Conservation (phyloP, 2,888 invertebrate genomes). For the Chorisops tibialis region DNA sequence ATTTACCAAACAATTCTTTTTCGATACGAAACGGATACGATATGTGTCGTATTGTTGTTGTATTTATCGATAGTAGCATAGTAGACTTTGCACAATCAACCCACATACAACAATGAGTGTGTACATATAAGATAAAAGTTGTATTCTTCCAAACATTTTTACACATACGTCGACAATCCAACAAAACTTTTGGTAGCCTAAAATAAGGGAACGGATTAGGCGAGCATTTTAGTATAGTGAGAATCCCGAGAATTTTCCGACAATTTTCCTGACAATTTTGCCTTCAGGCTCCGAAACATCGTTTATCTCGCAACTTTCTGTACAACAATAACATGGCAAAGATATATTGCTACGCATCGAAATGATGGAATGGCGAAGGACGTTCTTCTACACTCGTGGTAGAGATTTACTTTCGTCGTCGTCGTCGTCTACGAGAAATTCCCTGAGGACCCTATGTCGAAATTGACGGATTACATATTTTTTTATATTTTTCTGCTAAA, state of each 20-base stretch:
- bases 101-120: slow-evolving; percentile 3
- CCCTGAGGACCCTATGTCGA: background rate
- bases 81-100: no score
- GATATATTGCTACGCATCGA: background rate
- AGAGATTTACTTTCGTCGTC: no score
- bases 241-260: background rate
- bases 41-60: slow-evolving; percentile 10
- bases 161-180: slow-evolving; percentile 3
- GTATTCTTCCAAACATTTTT: no score
- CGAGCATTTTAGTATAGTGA: no score
- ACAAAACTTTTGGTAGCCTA: background rate
- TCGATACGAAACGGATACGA: slow-evolving; percentile 4
- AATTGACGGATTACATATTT: background rate
- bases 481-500: no score
- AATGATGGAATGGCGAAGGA: background rate
- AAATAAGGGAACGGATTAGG: slow-evolving; percentile 10
- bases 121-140: slow-evolving; percentile 16
- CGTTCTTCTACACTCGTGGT: background rate
- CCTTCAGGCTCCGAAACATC: background rate
- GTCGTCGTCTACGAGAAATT: background rate
- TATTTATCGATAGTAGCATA: background rate
- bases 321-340: background rate
- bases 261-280: no score
- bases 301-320: slow-evolving; percentile 2
- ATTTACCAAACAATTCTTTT: slow-evolving; percentile 9